Base-by-base conservation (phyloP, 2,888 invertebrate genomes). In the Dasysyrphus tricinctus region DNA sequence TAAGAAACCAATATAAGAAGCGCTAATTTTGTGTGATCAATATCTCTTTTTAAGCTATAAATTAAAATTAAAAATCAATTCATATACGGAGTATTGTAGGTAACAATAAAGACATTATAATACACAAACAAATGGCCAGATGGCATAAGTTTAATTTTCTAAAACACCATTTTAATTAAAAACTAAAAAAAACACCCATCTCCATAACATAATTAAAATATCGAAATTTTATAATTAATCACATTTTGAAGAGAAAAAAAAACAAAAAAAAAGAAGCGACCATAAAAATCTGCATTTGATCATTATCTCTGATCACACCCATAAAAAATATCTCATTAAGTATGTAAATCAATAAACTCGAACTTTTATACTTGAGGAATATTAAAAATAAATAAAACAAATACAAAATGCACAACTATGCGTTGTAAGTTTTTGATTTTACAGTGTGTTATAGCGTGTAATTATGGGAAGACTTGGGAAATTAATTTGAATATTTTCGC, bases 301-400 rank as follows among this genome's bases (percentile, higher is more conserved):
- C 49, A 67, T 32, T 47, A 65, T 65, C 42, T 47, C n/a, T 54
- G 54, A 54, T 69, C 69, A 69, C 51, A 51, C 67, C 67, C 39
- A 39, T 24, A 51, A 65, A 32, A 32, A 49, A 49, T 6, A 24
- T 39, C 24, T 69, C 54, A 54, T 69, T 54, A 54, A 54, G 14
- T 54, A 69, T 69, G 69, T 11, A n/a, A 69, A 69, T 69, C 37
- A 54, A 39, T 65, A 11, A n/a, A n/a, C 4, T 29, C n/a, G n/a
- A n/a, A n/a, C 3, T 39, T 7, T 7, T 4, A 9, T 34, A 16
- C 34, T 37, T 1, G 16, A 2, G 5, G 7, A 29, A 51, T 24
- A 32, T 32, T 24, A 51, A 24, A 8, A 42, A 12, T 9, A 34
- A n/a, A 56, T 9, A 59, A 59, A 57, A 24, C 24, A 24, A 37